Percentiles rank a stretch among this genome's conserved stretches.
phyloP scores from a whole-genome alignment of 2,888 invertebrate species.

The Pseudococcus jackbeardsleyi region DNA sequence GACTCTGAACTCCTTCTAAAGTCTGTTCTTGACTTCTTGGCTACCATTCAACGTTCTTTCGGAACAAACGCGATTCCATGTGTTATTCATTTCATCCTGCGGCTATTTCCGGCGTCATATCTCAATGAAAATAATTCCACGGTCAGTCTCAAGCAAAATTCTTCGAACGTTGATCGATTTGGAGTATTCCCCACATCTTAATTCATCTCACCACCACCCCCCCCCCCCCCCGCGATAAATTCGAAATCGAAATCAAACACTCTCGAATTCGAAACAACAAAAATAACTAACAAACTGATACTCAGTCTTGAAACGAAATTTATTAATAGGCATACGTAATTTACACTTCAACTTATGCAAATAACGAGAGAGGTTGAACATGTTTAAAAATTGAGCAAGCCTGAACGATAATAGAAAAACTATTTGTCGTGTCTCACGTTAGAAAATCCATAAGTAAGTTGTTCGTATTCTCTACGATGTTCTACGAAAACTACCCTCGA shows the following conservation, averaged over 20 bases:
- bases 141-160: too few species aligned
- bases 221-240: too few species aligned
- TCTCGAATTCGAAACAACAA: neutral
- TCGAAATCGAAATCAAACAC: neutral
- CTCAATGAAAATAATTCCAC: too few species aligned
- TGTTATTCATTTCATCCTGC: too few species aligned
- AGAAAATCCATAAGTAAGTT: neutral
- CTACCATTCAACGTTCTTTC: too few species aligned
- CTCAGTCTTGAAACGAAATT: constrained; percentile 49
- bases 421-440: neutral
- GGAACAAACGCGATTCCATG: too few species aligned
- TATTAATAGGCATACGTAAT: constrained; percentile 49
- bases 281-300: constrained; percentile 11
- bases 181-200: too few species aligned
- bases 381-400: constrained; percentile 51
- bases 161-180: too few species aligned
- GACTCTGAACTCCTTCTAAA: too few species aligned
- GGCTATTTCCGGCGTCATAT: too few species aligned
- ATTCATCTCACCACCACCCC: too few species aligned
- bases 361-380: constrained; percentile 36
- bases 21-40: too few species aligned
- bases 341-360: constrained; percentile 29
- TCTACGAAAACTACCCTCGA: constrained; percentile 1
- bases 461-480: neutral
- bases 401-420: neutral